Evolutionary conservation across 1,140 invertebrate species (phyloP), one percentile per base, ranked within the genome.

Genomic region (Apis mellifera): DNA sequence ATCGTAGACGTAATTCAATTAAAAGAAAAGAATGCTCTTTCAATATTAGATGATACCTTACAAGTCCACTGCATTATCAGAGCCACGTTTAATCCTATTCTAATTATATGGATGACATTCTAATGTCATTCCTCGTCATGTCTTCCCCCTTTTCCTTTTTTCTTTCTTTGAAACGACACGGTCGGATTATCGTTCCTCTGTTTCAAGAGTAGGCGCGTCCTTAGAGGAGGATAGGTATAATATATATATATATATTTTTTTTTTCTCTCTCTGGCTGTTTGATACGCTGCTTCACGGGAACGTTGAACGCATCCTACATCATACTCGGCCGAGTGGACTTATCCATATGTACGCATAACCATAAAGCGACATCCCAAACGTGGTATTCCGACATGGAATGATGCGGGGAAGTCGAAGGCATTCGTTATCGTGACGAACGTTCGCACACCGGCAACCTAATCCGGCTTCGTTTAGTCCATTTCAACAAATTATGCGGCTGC

Each of bases 341-440:
- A 89, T 90, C 82, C 84, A 82, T 89, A 90, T 87, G 76, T 84
- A 88, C 86, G 85, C 77, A 82, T 86, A 85, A 83, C 77, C 84
- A 90, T 86, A 86, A 86, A 73, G 78, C 89, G 74, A 84, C 80
- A 84, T 84, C 87, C 86, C 89, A 91, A 90, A 91, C 79, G 85
- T 89, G 86, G 86, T 85, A 82, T 88, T 85, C 57, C 59, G 32
- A 26, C 69, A 70, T 68, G 69, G 76, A 73, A 55, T 42, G 59
- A 72, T 48, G 48, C 55, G 52, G 54, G 15, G 48, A 62, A 69
- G 65, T 74, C 65, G 66, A n/a, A 68, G 59, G 82, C 62, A 75
- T 87, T 76, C 76, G 82, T 87, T 84, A 85, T 78, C 70, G 73
- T 83, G 65, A 85, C 75, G 64, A 83, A 86, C 80, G 74, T 75